Base-by-base conservation (phyloP, 2,888 invertebrate genomes). In the Gandaritis pyraliata region DNA sequence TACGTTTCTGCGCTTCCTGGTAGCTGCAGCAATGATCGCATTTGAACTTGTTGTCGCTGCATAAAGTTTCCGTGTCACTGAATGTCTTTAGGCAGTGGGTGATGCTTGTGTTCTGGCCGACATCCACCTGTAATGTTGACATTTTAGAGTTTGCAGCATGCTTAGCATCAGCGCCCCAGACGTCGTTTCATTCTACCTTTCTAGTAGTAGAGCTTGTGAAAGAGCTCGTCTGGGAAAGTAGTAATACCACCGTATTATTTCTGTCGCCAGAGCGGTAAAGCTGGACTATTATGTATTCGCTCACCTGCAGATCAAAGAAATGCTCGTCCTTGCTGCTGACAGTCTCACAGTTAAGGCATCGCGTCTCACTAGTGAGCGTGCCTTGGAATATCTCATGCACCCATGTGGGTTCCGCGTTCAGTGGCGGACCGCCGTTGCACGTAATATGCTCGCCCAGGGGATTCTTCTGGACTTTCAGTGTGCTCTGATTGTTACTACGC, bases 341-440 rank as follows among this genome's bases (percentile, higher is more conserved):
- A 71, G 99, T 99, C 94, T 99, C 99, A 92, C 99, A 99, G 92
- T 99, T 99, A 75, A 99, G 95, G 93, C 99, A 99, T 76, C 98
- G 94, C 1, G 99, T 99, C 93, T 99, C 99, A 86, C 99, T 99
- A 3, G 99, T 99, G 68, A 99, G 94, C 56, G 99, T 99, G 70
- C 99, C 99, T 65, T 99, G 99, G 92, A 99, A 99, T 83, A 99
- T 99, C 91, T 99, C 99, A 85, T 99, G 99, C 64, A 99, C 99
- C 99, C 99, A 99, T 0, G 99, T 99, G 52, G 98, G 97, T 78
- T 98, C 98, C 0, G 96, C 91, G 85, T 64, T 88, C 73, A 95
- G 84, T 0, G 88, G 86, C 29, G 81, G 68, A 0, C 75, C 83
- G 12, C 91, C 92, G 60, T 90, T 90, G 69, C 90, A 90, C 1